These are phyloP conservation scores for Neodiprion fabricii DNA, from an alignment of 1,140 invertebrate genomes.

Conservation along the genomic window DNA sequence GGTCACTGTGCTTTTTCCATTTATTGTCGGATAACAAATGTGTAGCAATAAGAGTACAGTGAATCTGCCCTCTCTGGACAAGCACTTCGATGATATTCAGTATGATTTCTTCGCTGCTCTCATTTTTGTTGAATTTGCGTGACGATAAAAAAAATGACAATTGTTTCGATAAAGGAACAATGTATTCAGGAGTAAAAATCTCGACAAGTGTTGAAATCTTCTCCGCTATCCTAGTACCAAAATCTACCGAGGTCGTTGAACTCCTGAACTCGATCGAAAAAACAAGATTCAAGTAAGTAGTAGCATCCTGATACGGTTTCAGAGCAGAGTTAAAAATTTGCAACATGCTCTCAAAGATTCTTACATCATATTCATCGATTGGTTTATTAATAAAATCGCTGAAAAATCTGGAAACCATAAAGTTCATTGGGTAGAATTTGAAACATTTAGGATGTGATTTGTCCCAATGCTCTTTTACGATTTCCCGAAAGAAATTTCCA, in stretches of 20 bases:
- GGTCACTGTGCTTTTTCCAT: neutral
- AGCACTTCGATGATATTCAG: slow-evolving; percentile 28
- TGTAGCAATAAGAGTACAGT: slow-evolving; percentile 28
- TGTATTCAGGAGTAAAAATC: slow-evolving; percentile 19
- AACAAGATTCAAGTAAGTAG: slow-evolving; percentile 28
- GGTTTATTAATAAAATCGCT: neutral
- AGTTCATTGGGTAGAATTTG: slow-evolving; percentile 22
- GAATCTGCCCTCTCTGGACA: neutral
- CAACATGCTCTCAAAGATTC: slow-evolving; percentile 15
- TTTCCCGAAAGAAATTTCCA: neutral
- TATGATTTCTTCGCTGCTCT: neutral
- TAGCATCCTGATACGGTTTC: slow-evolving; percentile 23
- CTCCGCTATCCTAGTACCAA: slow-evolving; percentile 20
- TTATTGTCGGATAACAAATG: slow-evolving; percentile 20
- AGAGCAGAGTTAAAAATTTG: slow-evolving; percentile 21
- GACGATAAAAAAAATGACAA: neutral
- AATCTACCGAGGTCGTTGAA: slow-evolving; percentile 11
- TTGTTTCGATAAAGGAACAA: neutral
- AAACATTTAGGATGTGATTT: neutral
- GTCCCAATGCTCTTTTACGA: slow-evolving; percentile 26
- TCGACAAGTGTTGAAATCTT: slow-evolving; percentile 21
- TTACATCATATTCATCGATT: neutral
- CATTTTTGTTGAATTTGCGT: neutral
- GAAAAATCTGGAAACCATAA: slow-evolving; percentile 16
- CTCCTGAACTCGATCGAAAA: neutral